A percentile compares a stretch with the other conserved stretches of the same genome.
phyloP scores from a whole-genome alignment of 1,140 invertebrate genomes.

The Aphelenchoides avenae region DNA sequence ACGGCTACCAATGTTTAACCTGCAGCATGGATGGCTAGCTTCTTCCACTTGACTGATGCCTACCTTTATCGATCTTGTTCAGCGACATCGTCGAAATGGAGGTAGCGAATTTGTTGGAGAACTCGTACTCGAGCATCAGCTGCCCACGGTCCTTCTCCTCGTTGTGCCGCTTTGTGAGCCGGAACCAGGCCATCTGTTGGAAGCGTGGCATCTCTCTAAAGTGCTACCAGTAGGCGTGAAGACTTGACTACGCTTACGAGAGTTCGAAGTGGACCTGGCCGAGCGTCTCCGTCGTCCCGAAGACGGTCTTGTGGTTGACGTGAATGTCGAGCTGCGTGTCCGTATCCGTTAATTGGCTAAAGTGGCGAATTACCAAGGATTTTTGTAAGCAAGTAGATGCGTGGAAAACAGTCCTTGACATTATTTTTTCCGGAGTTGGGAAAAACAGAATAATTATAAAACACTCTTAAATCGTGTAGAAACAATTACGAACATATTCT shows the following conservation, averaged over 20 bases:
- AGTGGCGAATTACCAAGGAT: neutral
- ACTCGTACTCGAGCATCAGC: slow-evolving; percentile 28
- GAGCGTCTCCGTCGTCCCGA: slow-evolving; percentile 37
- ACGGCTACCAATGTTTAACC: too few relatives aligned
- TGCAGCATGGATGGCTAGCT: neutral
- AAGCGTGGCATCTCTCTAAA: slow-evolving; percentile 25
- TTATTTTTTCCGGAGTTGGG: too few relatives aligned
- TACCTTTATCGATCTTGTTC: slow-evolving; percentile 41
- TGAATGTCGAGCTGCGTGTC: slow-evolving; percentile 35
- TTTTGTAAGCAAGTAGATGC: too few relatives aligned
- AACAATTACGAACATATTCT: neutral
- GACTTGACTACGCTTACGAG: too few relatives aligned
- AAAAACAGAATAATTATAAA: slow-evolving; percentile 1
- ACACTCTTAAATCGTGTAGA: neutral
- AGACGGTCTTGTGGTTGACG: slow-evolving; percentile 35
- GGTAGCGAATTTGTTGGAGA: slow-evolving; percentile 20
- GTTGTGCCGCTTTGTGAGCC: slow-evolving; percentile 15
- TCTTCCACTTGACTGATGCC: neutral
- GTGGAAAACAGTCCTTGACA: too few relatives aligned
- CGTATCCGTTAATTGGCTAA: slow-evolving; percentile 30
- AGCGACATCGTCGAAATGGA: slow-evolving; percentile 37
- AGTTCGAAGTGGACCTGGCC: slow-evolving; percentile 21
- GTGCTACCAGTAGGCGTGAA: too few relatives aligned
- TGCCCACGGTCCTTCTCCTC: slow-evolving; percentile 25
- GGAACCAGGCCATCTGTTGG: slow-evolving; percentile 24